These are phyloP conservation scores for Spodoptera exigua DNA, from an alignment of 2,888 invertebrate species.

Conservation along the genomic window DNA sequence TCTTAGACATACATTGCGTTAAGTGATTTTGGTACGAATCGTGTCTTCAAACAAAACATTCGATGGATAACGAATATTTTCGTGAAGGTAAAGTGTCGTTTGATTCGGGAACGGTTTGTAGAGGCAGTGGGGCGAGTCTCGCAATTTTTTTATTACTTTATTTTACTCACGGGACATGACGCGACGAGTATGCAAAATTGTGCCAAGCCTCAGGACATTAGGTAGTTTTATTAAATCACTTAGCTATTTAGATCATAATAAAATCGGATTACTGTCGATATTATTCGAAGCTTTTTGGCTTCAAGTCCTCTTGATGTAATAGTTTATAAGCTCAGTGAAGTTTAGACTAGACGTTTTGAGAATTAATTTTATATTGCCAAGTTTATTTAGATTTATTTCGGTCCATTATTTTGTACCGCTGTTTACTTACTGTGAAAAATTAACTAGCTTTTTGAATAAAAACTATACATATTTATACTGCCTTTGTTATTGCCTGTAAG, in stretches of 20 bases:
- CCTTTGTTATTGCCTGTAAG: too few species aligned
- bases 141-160: conserved; percentile 42
- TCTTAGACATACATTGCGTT: conserved; percentile 13
- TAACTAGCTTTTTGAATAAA: too few species aligned
- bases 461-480: too few species aligned
- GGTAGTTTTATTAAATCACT: conserved; percentile 9
- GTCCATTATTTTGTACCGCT: too few species aligned
- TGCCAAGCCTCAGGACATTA: conserved; percentile 12
- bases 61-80: not conserved
- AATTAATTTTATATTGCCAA: too few species aligned
- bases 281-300: too few species aligned
- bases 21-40: not conserved
- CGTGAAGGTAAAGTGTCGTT: not conserved
- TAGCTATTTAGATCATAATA: not conserved
- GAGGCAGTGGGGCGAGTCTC: conserved; percentile 1
- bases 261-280: too few species aligned
- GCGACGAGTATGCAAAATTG: conserved; percentile 39
- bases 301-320: too few species aligned
- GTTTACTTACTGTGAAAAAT: too few species aligned
- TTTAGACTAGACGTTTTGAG: too few species aligned
- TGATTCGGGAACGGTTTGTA: not conserved
- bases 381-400: too few species aligned
- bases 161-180: conserved; percentile 37
- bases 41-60: not conserved
- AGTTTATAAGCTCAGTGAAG: too few species aligned